phyloP scores from a whole-genome alignment of 2,797 vertebrate genomes.

The Cephalopachus bancanus region DNA sequence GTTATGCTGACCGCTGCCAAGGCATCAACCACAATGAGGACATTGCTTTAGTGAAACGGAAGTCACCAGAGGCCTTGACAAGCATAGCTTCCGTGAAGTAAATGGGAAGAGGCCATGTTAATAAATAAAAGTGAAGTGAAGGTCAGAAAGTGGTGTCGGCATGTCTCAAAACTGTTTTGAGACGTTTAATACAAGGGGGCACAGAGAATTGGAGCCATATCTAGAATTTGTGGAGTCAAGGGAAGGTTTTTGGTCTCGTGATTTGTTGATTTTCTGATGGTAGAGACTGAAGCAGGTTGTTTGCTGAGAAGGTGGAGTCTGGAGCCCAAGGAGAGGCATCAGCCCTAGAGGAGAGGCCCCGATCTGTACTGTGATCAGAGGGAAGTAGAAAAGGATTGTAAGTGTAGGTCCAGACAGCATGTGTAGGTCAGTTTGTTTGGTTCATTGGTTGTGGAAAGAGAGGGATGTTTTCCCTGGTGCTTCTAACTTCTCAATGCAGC shows the following conservation, averaged over 20 bases:
- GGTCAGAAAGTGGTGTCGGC: not conserved
- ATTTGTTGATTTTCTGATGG: constrained; percentile 33
- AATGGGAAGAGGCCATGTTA: not conserved
- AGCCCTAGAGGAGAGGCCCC: not conserved
- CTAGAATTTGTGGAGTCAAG: not conserved
- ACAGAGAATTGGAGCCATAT: not conserved
- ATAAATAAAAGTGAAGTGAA: not conserved
- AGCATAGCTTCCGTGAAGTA: not conserved
- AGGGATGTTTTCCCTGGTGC: not conserved
- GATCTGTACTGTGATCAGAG: not conserved
- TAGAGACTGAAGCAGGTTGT: not conserved
- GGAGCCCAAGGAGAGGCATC: not conserved
- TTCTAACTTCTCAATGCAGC: not conserved
- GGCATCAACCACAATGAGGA: not conserved
- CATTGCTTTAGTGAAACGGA: not conserved
- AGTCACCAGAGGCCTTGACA: not conserved
- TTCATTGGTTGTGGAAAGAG: not conserved
- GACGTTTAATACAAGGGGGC: not conserved
- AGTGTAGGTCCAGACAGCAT: not conserved
- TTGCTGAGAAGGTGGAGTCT: not conserved
- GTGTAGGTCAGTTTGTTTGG: not conserved
- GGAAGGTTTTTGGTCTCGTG: constrained; percentile 27
- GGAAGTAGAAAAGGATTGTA: not conserved
- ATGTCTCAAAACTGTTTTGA: not conserved
- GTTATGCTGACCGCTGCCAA: not conserved